Conservation (phyloP, 2,888 invertebrate genomes). For the Himalopsyche kuldschensis region DNA sequence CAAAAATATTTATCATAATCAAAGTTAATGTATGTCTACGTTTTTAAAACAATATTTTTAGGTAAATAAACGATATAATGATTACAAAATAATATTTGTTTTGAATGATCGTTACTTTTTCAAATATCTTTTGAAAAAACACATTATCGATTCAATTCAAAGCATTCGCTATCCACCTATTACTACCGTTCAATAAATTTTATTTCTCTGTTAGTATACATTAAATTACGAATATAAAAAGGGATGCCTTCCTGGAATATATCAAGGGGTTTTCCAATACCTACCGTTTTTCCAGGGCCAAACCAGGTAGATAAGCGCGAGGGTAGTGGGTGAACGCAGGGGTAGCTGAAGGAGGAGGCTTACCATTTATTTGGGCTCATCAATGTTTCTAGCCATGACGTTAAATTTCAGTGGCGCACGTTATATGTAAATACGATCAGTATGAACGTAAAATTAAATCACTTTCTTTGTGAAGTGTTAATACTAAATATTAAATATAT, state of each 20-base stretch:
- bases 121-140: not conserved
- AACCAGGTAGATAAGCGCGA: constrained; percentile 35
- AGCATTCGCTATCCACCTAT: not conserved
- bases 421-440: not conserved
- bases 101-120: no score
- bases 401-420: not conserved
- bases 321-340: constrained; percentile 41
- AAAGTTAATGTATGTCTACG: no score
- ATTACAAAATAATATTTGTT: no score
- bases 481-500: no score
- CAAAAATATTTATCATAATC: no score
- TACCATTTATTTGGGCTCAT: constrained; percentile 40
- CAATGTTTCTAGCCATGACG: constrained; percentile 38
- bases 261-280: constrained; percentile 30
- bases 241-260: constrained; percentile 10
- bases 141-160: not conserved
- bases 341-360: not conserved
- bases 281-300: constrained; percentile 28
- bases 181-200: not conserved
- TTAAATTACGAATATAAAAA: not conserved
- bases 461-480: no score
- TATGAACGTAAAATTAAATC: no score
- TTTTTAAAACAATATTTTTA: no score
- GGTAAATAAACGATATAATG: no score
- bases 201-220: not conserved